Percentiles rank a stretch among this genome's conserved stretches.
Evolutionary conservation across 2,888 invertebrate genomes (phyloP).

Genomic region (Chrysotoxum bicinctum): DNA sequence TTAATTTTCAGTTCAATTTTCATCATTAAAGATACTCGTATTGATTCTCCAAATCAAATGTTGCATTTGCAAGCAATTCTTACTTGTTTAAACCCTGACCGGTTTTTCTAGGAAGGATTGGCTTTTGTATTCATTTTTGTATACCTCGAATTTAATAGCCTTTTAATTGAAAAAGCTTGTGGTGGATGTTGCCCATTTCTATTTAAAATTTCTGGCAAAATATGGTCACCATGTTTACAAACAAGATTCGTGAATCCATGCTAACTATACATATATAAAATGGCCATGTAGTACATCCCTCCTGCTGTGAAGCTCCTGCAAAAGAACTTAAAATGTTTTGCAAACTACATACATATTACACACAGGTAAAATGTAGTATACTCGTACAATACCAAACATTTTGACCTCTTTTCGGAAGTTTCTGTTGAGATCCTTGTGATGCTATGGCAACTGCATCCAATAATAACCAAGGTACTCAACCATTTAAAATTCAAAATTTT

Average conservation of each 20-base stretch:
- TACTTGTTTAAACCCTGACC: too few relatives aligned
- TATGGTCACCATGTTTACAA: neutral
- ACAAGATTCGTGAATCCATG: neutral
- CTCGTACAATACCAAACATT: slow-evolving; percentile 3
- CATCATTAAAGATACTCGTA: too few relatives aligned
- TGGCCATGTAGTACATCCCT: neutral
- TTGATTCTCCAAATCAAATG: too few relatives aligned
- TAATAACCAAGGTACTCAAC: slow-evolving; percentile 22
- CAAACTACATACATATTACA: neutral
- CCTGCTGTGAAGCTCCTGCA: neutral
- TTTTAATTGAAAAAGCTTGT: too few relatives aligned
- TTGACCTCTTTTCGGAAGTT: slow-evolving; percentile 5
- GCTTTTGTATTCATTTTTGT: too few relatives aligned
- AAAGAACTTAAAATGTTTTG: neutral
- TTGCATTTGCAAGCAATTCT: too few relatives aligned
- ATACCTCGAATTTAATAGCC: too few relatives aligned
- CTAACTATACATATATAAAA: too few relatives aligned
- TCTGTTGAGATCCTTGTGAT: neutral
- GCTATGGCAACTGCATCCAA: slow-evolving; percentile 11
- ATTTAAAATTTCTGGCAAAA: too few relatives aligned
- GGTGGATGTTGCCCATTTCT: too few relatives aligned
- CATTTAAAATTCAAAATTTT: slow-evolving; percentile 25
- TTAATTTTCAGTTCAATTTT: too few relatives aligned
- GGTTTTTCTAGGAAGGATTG: too few relatives aligned
- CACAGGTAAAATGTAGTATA: neutral